phyloP scores from a whole-genome alignment of 2,888 invertebrate species.

The Nomada fucata region DNA sequence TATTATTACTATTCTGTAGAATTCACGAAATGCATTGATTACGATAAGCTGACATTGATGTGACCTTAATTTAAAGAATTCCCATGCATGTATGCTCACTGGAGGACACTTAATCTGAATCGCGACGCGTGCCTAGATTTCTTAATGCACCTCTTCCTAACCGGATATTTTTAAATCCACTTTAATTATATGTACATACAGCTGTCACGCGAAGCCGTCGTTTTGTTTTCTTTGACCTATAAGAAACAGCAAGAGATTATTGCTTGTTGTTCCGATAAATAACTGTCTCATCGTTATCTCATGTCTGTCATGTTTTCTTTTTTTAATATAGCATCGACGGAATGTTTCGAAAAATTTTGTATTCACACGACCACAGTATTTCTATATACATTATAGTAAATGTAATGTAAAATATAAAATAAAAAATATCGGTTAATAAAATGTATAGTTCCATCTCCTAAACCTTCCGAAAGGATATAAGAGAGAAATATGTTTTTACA shows the following conservation, averaged over 20 bases:
- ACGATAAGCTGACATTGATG: background rate
- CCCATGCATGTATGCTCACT: background rate
- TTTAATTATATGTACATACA: background rate
- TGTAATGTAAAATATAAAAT: no score
- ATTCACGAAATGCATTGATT: no score
- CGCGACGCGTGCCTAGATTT: slow-evolving; percentile 6
- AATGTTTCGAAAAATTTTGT: background rate
- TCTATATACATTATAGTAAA: background rate
- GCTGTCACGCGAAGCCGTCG: background rate
- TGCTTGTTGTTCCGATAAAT: background rate
- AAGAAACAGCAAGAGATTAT: background rate
- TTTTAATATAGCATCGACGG: background rate
- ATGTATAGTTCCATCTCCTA: no score
- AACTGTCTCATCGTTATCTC: background rate
- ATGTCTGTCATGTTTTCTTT: background rate
- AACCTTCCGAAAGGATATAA: no score
- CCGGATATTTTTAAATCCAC: slow-evolving; percentile 6
- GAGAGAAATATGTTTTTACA: background rate
- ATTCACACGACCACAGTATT: background rate
- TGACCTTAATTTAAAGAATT: background rate
- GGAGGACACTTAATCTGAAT: background rate
- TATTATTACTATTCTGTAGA: no score
- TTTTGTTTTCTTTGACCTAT: background rate
- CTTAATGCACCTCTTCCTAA: background rate
- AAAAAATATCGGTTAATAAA: no score